Conservation (phyloP, 2,113 vertebrate genomes). For the Phoenicopterus ruber region DNA sequence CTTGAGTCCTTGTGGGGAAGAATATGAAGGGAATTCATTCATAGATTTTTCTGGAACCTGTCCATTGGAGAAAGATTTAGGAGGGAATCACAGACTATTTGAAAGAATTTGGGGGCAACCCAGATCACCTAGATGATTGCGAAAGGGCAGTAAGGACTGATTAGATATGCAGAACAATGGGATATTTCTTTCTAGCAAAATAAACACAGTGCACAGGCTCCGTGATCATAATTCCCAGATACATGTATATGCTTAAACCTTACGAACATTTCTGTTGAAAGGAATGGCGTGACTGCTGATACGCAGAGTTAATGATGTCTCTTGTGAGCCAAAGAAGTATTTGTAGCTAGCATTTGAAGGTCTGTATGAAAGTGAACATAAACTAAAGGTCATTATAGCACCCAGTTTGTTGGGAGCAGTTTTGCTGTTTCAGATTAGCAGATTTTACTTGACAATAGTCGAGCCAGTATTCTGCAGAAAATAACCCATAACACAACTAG, state of each 20-base stretch:
- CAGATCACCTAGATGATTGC: neutral
- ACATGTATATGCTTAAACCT: neutral
- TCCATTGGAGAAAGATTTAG: neutral
- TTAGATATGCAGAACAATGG: neutral
- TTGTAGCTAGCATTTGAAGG: neutral
- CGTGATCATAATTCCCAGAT: neutral
- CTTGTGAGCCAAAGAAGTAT: neutral
- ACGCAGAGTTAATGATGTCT: neutral
- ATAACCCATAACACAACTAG: neutral
- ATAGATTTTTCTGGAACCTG: neutral
- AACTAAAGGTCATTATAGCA: neutral
- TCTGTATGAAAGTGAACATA: neutral
- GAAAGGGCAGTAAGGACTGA: neutral
- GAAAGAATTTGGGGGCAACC: neutral
- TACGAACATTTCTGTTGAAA: neutral
- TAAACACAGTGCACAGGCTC: neutral
- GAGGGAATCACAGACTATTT: neutral
- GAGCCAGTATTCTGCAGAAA: neutral
- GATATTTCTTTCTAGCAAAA: neutral
- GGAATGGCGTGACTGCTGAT: neutral
- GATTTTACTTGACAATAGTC: neutral
- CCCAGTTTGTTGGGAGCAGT: neutral
- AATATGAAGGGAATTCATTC: neutral
- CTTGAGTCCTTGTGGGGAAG: neutral
- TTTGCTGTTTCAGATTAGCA: neutral